phyloP scores from a whole-genome alignment of 2,113 vertebrate genomes.

The Tetrax tetrax region DNA sequence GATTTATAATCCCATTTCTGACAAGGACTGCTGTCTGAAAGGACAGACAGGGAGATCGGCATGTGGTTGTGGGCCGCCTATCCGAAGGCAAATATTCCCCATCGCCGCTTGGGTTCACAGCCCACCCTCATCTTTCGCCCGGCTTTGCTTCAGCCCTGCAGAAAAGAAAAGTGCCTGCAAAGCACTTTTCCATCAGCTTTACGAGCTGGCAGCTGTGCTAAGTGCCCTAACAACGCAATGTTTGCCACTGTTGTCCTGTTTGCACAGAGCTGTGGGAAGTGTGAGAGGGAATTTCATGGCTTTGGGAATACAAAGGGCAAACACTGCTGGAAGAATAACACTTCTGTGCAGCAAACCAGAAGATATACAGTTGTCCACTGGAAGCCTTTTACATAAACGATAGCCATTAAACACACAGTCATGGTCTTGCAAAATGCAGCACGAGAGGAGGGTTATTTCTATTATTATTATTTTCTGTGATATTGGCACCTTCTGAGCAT shows the following conservation, averaged over 20 bases:
- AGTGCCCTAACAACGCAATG: not conserved
- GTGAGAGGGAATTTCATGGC: not conserved
- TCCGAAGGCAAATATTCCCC: not conserved
- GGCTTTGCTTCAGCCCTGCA: not conserved
- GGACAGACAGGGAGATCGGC: not conserved
- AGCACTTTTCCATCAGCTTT: not conserved
- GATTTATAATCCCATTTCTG: not conserved
- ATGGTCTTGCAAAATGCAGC: not conserved
- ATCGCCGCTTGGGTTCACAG: not conserved
- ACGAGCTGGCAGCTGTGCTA: not conserved
- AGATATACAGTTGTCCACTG: not conserved
- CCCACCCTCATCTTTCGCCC: not conserved
- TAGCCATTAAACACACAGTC: not conserved
- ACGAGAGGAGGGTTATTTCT: not conserved
- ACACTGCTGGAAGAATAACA: not conserved
- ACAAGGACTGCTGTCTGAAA: not conserved
- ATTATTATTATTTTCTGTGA: not conserved
- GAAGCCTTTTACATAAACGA: not conserved
- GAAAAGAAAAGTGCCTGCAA: not conserved
- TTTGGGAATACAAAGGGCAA: not conserved
- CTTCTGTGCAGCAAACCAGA: conserved; percentile 36
- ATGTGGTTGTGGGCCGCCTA: not conserved
- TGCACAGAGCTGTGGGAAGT: not conserved
- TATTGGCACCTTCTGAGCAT: not conserved
- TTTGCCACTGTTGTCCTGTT: not conserved